A percentile compares a stretch with the other conserved stretches of the same genome.
Evolutionary conservation across 2,888 invertebrate genomes (phyloP).

Genomic region (Drosophila picticornis): DNA sequence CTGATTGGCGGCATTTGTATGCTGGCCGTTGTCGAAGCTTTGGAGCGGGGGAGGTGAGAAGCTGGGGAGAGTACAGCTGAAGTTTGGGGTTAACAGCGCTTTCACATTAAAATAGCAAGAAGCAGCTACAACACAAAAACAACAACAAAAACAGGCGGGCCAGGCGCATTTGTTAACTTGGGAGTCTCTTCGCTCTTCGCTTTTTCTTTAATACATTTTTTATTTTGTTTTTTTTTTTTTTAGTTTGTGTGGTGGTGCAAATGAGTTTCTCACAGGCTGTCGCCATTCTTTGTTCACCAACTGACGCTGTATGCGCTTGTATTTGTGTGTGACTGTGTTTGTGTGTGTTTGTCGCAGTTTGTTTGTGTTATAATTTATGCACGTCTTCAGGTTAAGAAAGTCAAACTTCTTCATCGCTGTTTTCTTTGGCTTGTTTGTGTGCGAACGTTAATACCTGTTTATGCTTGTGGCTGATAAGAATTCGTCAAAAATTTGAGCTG

Average conservation of each 20-base stretch:
- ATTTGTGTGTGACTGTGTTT: conserved; percentile 17
- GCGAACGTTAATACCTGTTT: conserved; percentile 30
- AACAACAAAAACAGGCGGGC: conserved; percentile 20
- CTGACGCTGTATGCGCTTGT: conserved; percentile 25
- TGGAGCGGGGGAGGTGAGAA: conserved; percentile 1
- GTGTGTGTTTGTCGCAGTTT: conserved; percentile 33
- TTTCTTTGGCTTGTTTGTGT: conserved; percentile 3
- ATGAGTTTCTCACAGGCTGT: conserved; percentile 66
- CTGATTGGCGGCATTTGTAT: conserved; percentile 76
- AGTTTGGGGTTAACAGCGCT: conserved; percentile 77
- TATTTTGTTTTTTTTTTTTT: background rate
- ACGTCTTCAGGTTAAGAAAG: conserved; percentile 78
- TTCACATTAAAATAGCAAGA: conserved; percentile 81
- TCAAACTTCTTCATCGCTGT: conserved; percentile 60
- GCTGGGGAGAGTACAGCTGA: conserved; percentile 21
- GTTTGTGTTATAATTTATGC: conserved; percentile 75
- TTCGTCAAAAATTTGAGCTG: conserved; percentile 23
- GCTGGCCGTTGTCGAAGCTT: conserved; percentile 23
- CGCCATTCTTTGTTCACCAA: conserved; percentile 72
- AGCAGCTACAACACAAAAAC: conserved; percentile 54
- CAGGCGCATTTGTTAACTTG: conserved; percentile 36
- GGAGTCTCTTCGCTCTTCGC: conserved; percentile 53
- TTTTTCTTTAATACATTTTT: conserved; percentile 67
- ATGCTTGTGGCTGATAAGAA: conserved; percentile 39
- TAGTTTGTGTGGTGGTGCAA: conserved; percentile 66